Percentiles rank a stretch among this genome's conserved stretches.
phyloP scores from a whole-genome alignment of 2,797 vertebrate genomes.

The Acrossocheilus wenchowensis region DNA sequence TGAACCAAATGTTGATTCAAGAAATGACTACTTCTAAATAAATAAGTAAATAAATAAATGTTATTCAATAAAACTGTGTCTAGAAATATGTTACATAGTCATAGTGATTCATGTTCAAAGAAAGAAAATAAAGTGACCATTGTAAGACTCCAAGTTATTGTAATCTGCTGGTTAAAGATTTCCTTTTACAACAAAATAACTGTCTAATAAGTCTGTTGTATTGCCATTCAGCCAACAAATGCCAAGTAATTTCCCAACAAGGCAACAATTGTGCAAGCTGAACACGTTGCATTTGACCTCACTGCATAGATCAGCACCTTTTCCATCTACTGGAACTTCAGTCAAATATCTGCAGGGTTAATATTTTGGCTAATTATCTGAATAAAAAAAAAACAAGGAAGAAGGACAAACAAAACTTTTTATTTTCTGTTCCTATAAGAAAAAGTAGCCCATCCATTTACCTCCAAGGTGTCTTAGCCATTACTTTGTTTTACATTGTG shows the following conservation, averaged over 20 bases:
- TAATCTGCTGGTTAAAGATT: background rate
- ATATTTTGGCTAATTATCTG: background rate
- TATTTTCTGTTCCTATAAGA: background rate
- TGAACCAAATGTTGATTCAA: background rate
- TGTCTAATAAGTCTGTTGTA: background rate
- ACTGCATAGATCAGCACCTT: background rate
- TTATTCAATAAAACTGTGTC: background rate
- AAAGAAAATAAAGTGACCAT: background rate
- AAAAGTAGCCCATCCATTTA: background rate
- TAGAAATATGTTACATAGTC: background rate
- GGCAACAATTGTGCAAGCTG: background rate
- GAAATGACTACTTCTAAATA: background rate
- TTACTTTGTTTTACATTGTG: constrained; percentile 16
- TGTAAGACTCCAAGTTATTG: background rate
- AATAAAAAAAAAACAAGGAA: background rate
- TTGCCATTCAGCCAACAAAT: background rate
- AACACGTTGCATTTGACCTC: background rate
- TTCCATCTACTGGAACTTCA: background rate
- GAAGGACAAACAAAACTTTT: background rate
- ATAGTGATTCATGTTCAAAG: background rate
- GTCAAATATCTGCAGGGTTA: background rate
- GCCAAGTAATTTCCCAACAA: background rate
- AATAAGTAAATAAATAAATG: background rate
- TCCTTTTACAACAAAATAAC: background rate
- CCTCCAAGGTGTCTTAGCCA: background rate